A percentile compares a stretch with the other conserved stretches of the same genome.
phyloP scores from a whole-genome alignment of 35 echinoderm and acorn worm genomes.

The Anneissia japonica region DNA sequence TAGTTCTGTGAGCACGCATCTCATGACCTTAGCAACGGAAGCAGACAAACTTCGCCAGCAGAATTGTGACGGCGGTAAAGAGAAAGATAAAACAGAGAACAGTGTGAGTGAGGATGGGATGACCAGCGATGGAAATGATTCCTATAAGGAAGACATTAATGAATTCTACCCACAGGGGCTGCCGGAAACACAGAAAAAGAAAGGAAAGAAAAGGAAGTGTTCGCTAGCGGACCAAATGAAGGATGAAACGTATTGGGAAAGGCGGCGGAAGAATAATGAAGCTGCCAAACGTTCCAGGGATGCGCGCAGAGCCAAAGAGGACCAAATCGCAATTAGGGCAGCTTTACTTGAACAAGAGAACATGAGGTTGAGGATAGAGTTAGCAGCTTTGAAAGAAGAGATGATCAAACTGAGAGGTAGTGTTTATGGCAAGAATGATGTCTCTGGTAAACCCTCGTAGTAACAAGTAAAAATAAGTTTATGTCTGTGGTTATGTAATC shows the following conservation, averaged over 20 bases:
- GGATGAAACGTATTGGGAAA: conserved; percentile 79
- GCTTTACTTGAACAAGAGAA: conserved; percentile 95
- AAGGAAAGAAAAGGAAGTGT: not conserved
- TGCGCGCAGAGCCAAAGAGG: conserved; percentile 82
- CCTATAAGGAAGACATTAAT: not conserved
- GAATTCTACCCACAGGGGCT: not conserved
- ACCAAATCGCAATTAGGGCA: conserved; percentile 91
- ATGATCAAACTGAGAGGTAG: not conserved
- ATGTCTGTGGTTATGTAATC: not conserved
- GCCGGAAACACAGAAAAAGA: not conserved
- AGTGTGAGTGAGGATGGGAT: not conserved
- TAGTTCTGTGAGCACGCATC: not conserved
- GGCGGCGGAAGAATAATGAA: conserved; percentile 93
- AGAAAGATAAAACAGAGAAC: not conserved
- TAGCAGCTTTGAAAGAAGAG: conserved; percentile 81
- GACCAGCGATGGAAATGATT: not conserved
- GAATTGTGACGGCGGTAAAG: too few species aligned
- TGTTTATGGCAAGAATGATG: not conserved
- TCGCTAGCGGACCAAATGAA: conserved; percentile 27
- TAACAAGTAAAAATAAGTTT: not conserved
- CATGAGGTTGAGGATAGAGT: conserved; percentile 76
- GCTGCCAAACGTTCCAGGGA: conserved; percentile 85
- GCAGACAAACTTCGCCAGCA: not conserved
- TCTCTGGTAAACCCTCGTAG: not conserved
- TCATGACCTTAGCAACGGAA: conserved; percentile 14